A percentile compares a stretch with the other conserved stretches of the same genome.
phyloP scores from a whole-genome alignment of 1,140 invertebrate genomes.

The Drosophila ficusphila region DNA sequence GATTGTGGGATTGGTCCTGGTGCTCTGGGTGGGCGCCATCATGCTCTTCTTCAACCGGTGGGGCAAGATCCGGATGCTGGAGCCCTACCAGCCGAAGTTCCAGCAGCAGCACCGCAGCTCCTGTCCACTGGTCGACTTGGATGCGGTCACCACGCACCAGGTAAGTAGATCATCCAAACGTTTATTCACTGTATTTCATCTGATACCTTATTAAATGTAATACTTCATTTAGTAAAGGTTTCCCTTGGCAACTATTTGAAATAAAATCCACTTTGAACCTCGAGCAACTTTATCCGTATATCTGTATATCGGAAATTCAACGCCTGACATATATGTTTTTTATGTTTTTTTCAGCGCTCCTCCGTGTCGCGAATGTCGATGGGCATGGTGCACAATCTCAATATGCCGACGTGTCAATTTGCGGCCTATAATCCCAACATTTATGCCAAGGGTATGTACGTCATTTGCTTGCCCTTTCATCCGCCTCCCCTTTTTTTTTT shows the following conservation, averaged over 20 bases:
- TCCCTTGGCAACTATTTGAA: no score
- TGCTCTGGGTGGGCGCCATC: conserved; percentile 94
- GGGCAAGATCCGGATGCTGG: conserved; percentile 96
- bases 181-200: no score
- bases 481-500: neutral
- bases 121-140: conserved; percentile 88
- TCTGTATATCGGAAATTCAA: neutral
- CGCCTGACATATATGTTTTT: neutral
- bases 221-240: no score
- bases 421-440: conserved; percentile 79
- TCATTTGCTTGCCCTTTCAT: neutral
- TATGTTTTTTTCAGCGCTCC: conserved; percentile 55
- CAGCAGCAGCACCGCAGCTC: conserved; percentile 90
- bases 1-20: conserved; percentile 93
- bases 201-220: no score
- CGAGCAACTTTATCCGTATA: no score
- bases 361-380: conserved; percentile 83
- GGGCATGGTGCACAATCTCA: conserved; percentile 79
- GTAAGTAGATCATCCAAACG: conserved; percentile 16
- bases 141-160: conserved; percentile 74
- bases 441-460: conserved; percentile 79
- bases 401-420: conserved; percentile 84
- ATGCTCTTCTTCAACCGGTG: conserved; percentile 95
- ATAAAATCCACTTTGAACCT: no score
- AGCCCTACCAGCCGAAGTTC: conserved; percentile 96